phyloP scores from a whole-genome alignment of 1,140 invertebrate species.

The Drosophila grimshawi region DNA sequence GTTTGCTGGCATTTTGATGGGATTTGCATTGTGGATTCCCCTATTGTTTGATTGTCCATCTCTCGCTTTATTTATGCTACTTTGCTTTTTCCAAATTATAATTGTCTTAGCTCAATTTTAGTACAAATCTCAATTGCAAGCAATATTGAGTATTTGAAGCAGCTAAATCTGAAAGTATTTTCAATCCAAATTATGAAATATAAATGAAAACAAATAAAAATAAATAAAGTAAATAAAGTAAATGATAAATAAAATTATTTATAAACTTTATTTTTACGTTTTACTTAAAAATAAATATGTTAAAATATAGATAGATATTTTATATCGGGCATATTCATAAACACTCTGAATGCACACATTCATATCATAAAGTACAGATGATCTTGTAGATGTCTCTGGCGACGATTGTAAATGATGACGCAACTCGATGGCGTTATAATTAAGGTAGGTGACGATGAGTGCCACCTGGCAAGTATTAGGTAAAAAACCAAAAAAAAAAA shows the following conservation, averaged over 20 bases:
- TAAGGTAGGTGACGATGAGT: conserved; percentile 62
- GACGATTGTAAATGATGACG: conserved; percentile 74
- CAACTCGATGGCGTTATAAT: conserved; percentile 78
- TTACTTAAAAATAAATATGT: not conserved
- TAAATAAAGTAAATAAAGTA: not conserved
- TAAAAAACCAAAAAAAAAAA: conserved; percentile 22
- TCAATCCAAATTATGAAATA: no score
- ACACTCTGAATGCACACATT: no score
- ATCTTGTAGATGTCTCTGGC: conserved; percentile 9
- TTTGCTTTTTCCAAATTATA: conserved; percentile 58
- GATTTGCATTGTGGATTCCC: conserved; percentile 43
- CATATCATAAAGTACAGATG: not conserved
- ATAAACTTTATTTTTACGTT: no score
- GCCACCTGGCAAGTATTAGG: conserved; percentile 67
- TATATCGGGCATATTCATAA: not conserved
- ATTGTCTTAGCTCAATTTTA: conserved; percentile 50
- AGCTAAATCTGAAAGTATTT: no score
- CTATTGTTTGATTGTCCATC: conserved; percentile 37
- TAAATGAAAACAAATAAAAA: not conserved
- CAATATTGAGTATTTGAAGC: no score
- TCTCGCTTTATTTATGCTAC: conserved; percentile 30
- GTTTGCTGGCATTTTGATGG: conserved; percentile 30
- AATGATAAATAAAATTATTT: not conserved
- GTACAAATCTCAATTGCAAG: no score
- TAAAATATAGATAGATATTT: not conserved